Evolutionary conservation across 2,797 vertebrate genomes (phyloP).

Genomic region (Intellagama lesueurii): DNA sequence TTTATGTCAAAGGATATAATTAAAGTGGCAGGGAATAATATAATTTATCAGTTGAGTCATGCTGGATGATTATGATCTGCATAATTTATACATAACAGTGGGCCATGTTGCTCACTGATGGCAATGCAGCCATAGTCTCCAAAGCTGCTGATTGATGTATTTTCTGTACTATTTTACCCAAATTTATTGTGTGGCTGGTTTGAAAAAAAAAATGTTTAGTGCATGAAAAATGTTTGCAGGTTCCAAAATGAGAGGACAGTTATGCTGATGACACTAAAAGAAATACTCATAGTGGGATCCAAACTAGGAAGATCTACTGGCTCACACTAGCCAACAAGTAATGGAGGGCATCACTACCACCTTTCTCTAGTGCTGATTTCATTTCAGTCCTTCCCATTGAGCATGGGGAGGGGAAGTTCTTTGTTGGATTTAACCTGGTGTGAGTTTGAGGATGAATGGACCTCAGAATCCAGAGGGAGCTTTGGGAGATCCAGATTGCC

Average conservation of each 20-base stretch:
- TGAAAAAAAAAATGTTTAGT: conserved; percentile 45
- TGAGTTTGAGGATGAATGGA: too few species aligned
- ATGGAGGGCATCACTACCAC: too few species aligned
- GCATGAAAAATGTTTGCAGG: conserved; percentile 36
- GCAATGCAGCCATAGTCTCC: conserved; percentile 39
- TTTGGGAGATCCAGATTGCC: too few species aligned
- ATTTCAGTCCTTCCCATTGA: too few species aligned
- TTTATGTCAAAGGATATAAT: conserved; percentile 63
- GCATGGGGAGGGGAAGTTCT: too few species aligned
- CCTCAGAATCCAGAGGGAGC: too few species aligned
- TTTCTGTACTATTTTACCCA: conserved; percentile 59
- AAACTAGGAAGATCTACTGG: not conserved
- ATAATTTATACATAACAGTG: conserved; percentile 60
- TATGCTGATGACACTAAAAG: conserved; percentile 23
- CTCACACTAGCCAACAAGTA: too few species aligned
- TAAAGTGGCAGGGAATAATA: conserved; percentile 53
- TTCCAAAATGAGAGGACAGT: conserved; percentile 17
- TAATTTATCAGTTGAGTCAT: conserved; percentile 56
- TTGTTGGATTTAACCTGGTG: too few species aligned
- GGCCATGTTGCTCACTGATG: conserved; percentile 8
- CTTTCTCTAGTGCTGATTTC: too few species aligned
- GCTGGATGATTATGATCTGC: conserved; percentile 45
- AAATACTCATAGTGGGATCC: not conserved
- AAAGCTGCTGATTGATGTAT: conserved; percentile 48
- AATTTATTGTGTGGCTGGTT: conserved; percentile 55